A percentile compares a stretch with the other conserved stretches of the same genome.
These are phyloP conservation scores for Furcula furcula DNA, from an alignment of 2,888 invertebrate genomes.

Conservation along the genomic window DNA sequence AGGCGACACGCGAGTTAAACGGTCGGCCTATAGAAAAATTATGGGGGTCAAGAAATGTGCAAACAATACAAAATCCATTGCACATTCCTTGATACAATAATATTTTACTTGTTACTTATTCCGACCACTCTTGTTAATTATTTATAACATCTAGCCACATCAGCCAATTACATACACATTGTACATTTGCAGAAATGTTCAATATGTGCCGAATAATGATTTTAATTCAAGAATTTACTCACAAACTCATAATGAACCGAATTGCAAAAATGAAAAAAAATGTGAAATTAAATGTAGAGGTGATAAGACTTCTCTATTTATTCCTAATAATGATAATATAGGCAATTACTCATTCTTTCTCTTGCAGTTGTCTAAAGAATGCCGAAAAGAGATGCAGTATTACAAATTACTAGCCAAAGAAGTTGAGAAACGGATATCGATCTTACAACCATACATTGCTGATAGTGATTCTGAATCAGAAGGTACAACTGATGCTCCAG, in stretches of 20 bases:
- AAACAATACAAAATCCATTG: too few species aligned
- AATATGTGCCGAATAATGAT: constrained; percentile 18
- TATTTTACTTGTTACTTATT: too few species aligned
- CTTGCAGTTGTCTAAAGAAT: constrained; percentile 84
- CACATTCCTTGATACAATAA: too few species aligned
- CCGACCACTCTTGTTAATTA: too few species aligned
- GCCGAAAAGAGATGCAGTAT: constrained; percentile 84
- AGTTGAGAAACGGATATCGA: constrained; percentile 81
- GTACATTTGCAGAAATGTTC: constrained; percentile 25
- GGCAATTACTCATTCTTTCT: constrained; percentile 5
- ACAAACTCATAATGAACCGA: constrained; percentile 12
- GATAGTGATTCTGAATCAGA: constrained; percentile 51
- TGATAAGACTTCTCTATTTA: constrained; percentile 4
- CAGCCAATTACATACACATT: constrained; percentile 16
- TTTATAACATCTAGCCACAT: too few species aligned
- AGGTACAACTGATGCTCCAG: constrained; percentile 55
- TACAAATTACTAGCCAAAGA: constrained; percentile 85
- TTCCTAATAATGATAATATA: background rate
- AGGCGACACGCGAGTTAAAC: too few species aligned
- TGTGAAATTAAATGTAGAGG: constrained; percentile 9
- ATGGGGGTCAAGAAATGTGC: too few species aligned
- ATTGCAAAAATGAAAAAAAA: constrained; percentile 23
- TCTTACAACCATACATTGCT: constrained; percentile 58
- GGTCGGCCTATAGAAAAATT: too few species aligned
- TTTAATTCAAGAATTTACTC: constrained; percentile 15